A percentile compares a stretch with the other conserved stretches of the same genome.
Evolutionary conservation across 2,797 vertebrate genomes (phyloP).

Genomic region (Hemitrygon akajei): DNA sequence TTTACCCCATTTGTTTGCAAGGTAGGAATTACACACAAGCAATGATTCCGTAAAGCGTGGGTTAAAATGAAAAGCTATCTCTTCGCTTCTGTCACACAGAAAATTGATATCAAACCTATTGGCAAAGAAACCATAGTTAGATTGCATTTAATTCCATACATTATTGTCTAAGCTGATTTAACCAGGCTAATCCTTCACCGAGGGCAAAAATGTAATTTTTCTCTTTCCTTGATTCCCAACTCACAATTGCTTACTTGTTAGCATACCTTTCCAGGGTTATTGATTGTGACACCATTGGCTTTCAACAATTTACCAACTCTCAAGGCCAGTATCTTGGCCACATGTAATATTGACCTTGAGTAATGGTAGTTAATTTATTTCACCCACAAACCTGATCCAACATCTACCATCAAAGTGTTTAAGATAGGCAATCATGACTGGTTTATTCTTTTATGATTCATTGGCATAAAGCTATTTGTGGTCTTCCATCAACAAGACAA

Average conservation of each 20-base stretch:
- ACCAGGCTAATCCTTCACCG: neutral
- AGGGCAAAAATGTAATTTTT: neutral
- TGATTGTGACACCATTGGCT: neutral
- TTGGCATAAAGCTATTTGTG: neutral
- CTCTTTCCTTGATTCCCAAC: neutral
- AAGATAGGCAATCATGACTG: neutral
- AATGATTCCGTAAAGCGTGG: constrained; percentile 58
- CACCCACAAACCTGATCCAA: neutral
- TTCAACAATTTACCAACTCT: too few species aligned
- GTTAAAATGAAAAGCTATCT: constrained; percentile 66
- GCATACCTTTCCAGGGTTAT: neutral
- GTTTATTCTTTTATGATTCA: neutral
- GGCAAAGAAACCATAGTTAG: constrained; percentile 28
- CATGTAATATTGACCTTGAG: neutral
- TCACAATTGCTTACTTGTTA: neutral
- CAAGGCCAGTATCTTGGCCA: neutral
- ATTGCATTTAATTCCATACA: neutral
- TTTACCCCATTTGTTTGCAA: constrained; percentile 58
- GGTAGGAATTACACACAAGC: constrained; percentile 64
- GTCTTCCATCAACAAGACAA: neutral
- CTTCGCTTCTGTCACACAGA: constrained; percentile 57
- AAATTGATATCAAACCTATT: constrained; percentile 70
- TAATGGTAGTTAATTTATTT: too few species aligned
- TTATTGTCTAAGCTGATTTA: neutral
- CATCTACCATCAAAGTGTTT: neutral